Evolutionary conservation across 2,888 invertebrate genomes (phyloP).

Genomic region (Homarus gammarus): DNA sequence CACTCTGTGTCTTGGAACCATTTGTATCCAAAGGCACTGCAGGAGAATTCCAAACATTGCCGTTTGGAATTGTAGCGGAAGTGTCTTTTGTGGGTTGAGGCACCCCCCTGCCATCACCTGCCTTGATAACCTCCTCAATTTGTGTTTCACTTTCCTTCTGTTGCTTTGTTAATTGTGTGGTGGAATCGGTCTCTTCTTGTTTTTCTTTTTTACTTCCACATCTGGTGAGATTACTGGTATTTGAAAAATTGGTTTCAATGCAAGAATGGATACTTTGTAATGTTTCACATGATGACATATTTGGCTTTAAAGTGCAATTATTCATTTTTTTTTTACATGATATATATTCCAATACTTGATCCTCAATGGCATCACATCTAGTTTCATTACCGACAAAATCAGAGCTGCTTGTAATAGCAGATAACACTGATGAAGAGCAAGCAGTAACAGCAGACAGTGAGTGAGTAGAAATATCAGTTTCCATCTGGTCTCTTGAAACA

Average conservation of each 20-base stretch:
- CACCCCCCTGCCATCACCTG: neutral
- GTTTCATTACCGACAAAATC: neutral
- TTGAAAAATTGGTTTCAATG: neutral
- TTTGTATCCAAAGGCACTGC: neutral
- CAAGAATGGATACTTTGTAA: neutral
- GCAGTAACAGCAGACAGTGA: neutral
- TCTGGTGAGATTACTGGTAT: neutral
- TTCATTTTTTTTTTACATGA: neutral
- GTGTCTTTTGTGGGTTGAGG: neutral
- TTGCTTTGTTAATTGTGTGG: neutral
- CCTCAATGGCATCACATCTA: neutral
- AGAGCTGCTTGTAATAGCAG: slow-evolving; percentile 10
- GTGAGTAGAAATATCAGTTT: neutral
- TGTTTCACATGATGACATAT: neutral
- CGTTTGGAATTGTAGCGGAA: slow-evolving; percentile 10
- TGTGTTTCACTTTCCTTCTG: neutral
- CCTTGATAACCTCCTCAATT: neutral
- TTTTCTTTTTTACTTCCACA: neutral
- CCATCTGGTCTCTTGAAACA: neutral
- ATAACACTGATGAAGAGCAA: neutral
- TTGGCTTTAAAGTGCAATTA: neutral
- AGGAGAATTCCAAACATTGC: neutral
- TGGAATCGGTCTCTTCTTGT: neutral
- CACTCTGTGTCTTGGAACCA: neutral
- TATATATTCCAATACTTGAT: neutral